These are phyloP conservation scores for Eurytoma californica DNA, from an alignment of 2,888 invertebrate genomes.

Conservation along the genomic window DNA sequence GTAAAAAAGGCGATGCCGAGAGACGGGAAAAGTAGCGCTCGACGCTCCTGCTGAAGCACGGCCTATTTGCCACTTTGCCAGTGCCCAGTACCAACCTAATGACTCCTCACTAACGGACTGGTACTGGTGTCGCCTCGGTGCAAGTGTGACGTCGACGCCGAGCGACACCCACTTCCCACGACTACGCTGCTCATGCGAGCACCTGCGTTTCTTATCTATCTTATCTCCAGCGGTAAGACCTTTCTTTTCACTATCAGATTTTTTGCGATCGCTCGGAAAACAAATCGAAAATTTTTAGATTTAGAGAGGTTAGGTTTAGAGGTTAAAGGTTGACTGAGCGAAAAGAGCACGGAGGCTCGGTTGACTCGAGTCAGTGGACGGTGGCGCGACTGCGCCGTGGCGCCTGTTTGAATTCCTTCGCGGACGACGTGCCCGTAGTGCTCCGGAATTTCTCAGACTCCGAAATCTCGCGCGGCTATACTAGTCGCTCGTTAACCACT, in stretches of 20 bases:
- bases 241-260: no score
- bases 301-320: no score
- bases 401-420: conserved; percentile 50
- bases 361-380: conserved; percentile 12
- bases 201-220: not conserved
- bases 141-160: conserved; percentile 41
- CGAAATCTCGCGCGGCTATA: conserved; percentile 35
- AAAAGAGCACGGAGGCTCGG: conserved; percentile 17
- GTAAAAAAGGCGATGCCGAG: conserved; percentile 7
- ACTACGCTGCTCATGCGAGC: conserved; percentile 28
- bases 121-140: not conserved
- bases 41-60: conserved; percentile 44
- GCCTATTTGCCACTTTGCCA: conserved; percentile 45
- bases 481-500: conserved; percentile 55
- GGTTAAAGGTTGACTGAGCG: not conserved
- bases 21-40: conserved; percentile 11
- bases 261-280: no score
- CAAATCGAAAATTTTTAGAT: no score
- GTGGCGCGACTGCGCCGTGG: conserved; percentile 49
- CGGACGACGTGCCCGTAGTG: not conserved
- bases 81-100: conserved; percentile 43
- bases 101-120: not conserved
- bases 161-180: conserved; percentile 56
- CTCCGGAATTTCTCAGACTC: conserved; percentile 43
- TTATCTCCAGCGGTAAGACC: not conserved